Conservation (phyloP, 2,888 invertebrate species). For the Tigriopus californicus region DNA sequence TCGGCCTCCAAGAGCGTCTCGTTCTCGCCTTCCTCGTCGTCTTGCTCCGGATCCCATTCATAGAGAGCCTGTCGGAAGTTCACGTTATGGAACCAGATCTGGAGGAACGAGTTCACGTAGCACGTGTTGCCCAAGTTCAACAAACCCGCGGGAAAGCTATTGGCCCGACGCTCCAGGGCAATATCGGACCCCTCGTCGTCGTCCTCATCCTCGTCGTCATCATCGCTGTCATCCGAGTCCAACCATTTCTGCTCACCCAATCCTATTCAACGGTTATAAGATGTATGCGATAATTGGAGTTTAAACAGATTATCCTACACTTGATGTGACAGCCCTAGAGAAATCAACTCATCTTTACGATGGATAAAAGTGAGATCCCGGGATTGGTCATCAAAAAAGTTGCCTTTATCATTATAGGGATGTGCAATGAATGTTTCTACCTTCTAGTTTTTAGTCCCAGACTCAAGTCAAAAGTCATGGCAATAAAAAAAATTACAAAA, state of each 20-base stretch:
- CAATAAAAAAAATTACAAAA: neutral
- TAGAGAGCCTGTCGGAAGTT: constrained; percentile 29
- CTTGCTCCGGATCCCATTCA: constrained; percentile 14
- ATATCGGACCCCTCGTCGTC: constrained; percentile 22
- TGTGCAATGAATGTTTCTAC: too few species aligned
- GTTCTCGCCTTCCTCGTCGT: constrained; percentile 10
- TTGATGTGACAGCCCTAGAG: too few species aligned
- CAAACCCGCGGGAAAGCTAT: constrained; percentile 37
- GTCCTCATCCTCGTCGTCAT: constrained; percentile 19
- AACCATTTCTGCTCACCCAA: constrained; percentile 39
- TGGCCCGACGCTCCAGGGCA: constrained; percentile 27
- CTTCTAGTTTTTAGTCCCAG: too few species aligned
- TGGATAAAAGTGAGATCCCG: too few species aligned
- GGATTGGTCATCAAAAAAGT: too few species aligned
- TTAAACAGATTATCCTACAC: too few species aligned
- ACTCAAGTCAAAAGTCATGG: too few species aligned
- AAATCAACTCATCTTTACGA: too few species aligned
- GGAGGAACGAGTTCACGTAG: constrained; percentile 42
- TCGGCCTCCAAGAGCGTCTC: constrained; percentile 11
- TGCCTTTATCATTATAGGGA: too few species aligned
- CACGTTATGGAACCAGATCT: constrained; percentile 43
- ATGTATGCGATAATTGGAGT: too few species aligned
- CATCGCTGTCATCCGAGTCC: constrained; percentile 31
- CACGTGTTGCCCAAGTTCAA: constrained; percentile 45
- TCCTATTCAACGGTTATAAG: too few species aligned